Conservation (phyloP, 2,113 vertebrate species). For the Scomber japonicus region DNA sequence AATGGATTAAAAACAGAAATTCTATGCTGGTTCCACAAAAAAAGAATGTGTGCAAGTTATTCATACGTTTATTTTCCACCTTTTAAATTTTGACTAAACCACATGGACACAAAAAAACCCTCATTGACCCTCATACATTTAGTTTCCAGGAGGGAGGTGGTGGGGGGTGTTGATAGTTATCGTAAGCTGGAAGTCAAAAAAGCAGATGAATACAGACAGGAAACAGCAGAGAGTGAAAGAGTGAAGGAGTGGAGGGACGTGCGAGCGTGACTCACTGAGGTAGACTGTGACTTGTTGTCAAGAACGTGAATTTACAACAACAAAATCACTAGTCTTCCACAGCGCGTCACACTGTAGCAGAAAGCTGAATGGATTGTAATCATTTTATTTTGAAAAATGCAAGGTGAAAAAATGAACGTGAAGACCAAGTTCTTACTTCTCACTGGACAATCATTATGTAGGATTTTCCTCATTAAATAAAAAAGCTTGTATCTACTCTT, state of each 20-base stretch:
- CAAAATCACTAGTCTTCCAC: conserved; percentile 87
- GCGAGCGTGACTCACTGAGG: conserved; percentile 69
- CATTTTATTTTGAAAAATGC: neutral
- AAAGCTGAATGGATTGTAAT: neutral
- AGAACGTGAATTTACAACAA: conserved; percentile 76
- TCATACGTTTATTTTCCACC: too few species aligned
- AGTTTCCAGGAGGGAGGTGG: neutral
- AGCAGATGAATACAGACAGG: neutral
- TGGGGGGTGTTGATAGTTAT: too few species aligned
- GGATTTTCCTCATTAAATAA: neutral
- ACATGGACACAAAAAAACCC: too few species aligned
- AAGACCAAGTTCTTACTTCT: neutral
- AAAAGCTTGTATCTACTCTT: neutral
- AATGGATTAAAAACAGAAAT: too few species aligned
- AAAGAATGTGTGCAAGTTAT: too few species aligned
- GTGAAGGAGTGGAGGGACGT: neutral
- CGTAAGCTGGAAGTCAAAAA: neutral
- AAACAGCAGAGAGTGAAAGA: neutral
- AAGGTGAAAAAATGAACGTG: neutral
- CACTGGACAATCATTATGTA: neutral
- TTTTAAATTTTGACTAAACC: too few species aligned
- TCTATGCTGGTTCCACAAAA: too few species aligned
- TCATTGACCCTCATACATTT: neutral
- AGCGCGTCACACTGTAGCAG: conserved; percentile 37
- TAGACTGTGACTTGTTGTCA: conserved; percentile 84